These are phyloP conservation scores for Mesoligia furuncula DNA, from an alignment of 2,888 invertebrate genomes.

Conservation along the genomic window DNA sequence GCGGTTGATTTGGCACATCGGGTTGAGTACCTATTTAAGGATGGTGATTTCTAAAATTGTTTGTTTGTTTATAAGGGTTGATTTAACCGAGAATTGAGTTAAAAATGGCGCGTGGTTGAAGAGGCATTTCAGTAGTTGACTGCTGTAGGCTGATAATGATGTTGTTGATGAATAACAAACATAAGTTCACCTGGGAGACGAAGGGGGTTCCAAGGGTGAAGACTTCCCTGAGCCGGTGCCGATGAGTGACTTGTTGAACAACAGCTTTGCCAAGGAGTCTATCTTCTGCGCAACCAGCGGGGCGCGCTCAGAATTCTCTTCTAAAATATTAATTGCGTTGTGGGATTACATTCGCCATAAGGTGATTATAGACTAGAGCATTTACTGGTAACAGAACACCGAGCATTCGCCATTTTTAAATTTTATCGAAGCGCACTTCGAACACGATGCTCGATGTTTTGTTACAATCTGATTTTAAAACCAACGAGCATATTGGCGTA, in stretches of 20 bases:
- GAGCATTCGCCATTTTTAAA: no score
- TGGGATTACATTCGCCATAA: background rate
- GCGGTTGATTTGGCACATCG: no score
- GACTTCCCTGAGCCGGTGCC: conserved; percentile 86
- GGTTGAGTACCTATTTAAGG: no score
- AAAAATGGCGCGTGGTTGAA: background rate
- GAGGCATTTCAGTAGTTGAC: background rate
- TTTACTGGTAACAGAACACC: no score
- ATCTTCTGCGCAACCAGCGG: conserved; percentile 93
- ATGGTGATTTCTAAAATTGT: no score
- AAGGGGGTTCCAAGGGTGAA: conserved; percentile 84
- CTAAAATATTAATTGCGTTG: conserved; percentile 69
- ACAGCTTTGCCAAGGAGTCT: conserved; percentile 94
- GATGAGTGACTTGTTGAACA: conserved; percentile 92
- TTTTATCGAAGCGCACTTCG: no score
- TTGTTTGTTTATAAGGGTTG: background rate
- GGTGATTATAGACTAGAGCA: no score
- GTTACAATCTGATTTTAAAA: no score
- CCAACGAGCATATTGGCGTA: no score
- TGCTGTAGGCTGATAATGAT: background rate
- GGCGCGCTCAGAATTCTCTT: conserved; percentile 90
- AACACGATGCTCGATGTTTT: no score
- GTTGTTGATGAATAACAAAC: background rate
- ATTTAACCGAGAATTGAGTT: background rate
- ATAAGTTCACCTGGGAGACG: conserved; percentile 81